phyloP scores from a whole-genome alignment of 92 coral and sea anemone genomes.

The Phenganax subtilis region DNA sequence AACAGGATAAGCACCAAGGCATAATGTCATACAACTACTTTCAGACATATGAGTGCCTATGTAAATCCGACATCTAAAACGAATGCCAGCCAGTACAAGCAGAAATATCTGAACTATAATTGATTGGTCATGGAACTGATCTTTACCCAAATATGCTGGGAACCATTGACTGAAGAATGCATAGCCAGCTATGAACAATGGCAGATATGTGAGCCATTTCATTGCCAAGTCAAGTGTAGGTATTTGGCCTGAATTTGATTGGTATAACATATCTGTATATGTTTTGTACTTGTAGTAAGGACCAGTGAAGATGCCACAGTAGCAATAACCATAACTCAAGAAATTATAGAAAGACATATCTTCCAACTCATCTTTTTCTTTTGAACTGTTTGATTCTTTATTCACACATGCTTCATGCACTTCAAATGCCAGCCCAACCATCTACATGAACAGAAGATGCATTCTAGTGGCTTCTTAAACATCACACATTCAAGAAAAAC shows the following conservation, averaged over 20 bases:
- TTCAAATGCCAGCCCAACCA: conserved; percentile 43
- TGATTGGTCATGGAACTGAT: conserved; percentile 75
- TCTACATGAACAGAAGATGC: neutral
- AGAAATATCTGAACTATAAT: conserved; percentile 59
- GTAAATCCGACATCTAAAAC: conserved; percentile 89
- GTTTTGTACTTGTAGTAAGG: conserved; percentile 96
- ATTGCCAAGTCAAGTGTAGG: conserved; percentile 73
- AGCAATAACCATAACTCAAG: conserved; percentile 82
- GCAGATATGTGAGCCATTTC: conserved; percentile 56
- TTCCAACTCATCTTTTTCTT: conserved; percentile 41
- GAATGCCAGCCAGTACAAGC: conserved; percentile 74
- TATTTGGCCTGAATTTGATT: conserved; percentile 63
- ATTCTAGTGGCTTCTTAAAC: neutral
- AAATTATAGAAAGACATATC: conserved; percentile 73
- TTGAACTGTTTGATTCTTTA: neutral
- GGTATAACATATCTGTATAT: conserved; percentile 70
- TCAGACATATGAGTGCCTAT: conserved; percentile 86
- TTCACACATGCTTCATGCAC: conserved; percentile 14
- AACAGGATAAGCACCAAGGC: conserved; percentile 84
- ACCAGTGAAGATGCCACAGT: conserved; percentile 94
- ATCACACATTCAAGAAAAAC: no score
- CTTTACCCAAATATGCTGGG: conserved; percentile 69
- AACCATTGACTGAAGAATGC: conserved; percentile 63
- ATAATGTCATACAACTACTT: conserved; percentile 76
- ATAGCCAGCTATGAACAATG: conserved; percentile 56